Conservation (phyloP, 2,797 vertebrate species). For the Lacerta bilineata region DNA sequence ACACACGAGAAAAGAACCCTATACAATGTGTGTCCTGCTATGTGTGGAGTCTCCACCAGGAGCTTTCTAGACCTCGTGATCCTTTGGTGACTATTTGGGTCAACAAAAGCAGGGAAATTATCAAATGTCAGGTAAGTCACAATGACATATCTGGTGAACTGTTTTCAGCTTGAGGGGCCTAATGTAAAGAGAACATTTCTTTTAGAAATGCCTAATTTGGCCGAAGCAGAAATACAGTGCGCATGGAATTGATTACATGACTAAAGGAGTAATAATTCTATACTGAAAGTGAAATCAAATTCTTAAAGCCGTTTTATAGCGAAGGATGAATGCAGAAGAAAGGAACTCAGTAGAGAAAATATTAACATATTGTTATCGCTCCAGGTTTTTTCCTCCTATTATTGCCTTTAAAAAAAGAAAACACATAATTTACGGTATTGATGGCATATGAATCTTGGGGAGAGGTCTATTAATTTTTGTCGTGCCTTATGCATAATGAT, state of each 20-base stretch:
- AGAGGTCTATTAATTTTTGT: not conserved
- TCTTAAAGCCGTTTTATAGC: slow-evolving; percentile 26
- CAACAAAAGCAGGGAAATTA: not conserved
- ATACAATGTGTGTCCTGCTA: not conserved
- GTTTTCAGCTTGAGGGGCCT: no score
- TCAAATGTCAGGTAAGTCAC: not conserved
- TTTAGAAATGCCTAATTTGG: not conserved
- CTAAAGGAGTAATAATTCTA: not conserved
- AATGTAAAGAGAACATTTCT: not conserved
- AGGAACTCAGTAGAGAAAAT: not conserved
- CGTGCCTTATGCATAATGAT: slow-evolving; percentile 24
- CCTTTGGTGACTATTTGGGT: not conserved
- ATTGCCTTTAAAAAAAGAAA: slow-evolving; percentile 1
- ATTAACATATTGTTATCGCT: not conserved
- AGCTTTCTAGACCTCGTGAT: not conserved
- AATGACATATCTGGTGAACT: not conserved
- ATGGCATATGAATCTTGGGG: slow-evolving; percentile 2
- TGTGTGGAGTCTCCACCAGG: not conserved
- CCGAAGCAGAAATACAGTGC: not conserved
- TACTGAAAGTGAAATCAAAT: not conserved
- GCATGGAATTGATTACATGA: not conserved
- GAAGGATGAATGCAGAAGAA: not conserved
- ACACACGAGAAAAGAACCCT: not conserved
- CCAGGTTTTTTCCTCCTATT: not conserved
- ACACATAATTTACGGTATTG: not conserved